Conservation (phyloP, 2,797 vertebrate genomes). For the Vultur gryphus region DNA sequence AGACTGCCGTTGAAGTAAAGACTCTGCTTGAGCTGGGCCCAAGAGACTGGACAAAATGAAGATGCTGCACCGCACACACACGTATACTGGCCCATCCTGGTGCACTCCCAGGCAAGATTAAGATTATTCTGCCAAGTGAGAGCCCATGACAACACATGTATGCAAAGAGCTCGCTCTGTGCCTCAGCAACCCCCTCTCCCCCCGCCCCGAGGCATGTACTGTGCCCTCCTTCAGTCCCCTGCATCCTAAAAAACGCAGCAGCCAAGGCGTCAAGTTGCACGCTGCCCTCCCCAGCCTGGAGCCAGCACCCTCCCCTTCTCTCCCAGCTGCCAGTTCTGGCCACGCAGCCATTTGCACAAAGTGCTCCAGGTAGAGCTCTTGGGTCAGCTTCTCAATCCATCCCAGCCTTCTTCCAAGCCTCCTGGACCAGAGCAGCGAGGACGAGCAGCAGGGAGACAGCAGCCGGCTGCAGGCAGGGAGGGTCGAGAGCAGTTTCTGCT, state of each 20-base stretch:
- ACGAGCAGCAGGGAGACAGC: background rate
- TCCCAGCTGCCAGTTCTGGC: background rate
- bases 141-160: no score
- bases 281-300: background rate
- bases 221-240: background rate
- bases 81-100: fast-evolving
- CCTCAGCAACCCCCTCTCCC: background rate
- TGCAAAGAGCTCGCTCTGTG: background rate
- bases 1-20: background rate
- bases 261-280: background rate
- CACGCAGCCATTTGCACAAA: fast-evolving
- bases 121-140: background rate
- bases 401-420: background rate
- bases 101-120: fast-evolving
- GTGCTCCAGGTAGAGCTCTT: background rate
- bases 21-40: background rate
- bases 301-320: background rate
- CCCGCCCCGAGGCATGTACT: background rate
- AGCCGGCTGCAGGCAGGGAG: background rate
- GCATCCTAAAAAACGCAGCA: background rate
- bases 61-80: background rate
- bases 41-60: background rate
- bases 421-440: background rate
- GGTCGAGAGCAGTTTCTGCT: background rate
- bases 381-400: background rate